These are phyloP conservation scores for Pteromalus puparum DNA, from an alignment of 1,140 invertebrate species.

Conservation along the genomic window DNA sequence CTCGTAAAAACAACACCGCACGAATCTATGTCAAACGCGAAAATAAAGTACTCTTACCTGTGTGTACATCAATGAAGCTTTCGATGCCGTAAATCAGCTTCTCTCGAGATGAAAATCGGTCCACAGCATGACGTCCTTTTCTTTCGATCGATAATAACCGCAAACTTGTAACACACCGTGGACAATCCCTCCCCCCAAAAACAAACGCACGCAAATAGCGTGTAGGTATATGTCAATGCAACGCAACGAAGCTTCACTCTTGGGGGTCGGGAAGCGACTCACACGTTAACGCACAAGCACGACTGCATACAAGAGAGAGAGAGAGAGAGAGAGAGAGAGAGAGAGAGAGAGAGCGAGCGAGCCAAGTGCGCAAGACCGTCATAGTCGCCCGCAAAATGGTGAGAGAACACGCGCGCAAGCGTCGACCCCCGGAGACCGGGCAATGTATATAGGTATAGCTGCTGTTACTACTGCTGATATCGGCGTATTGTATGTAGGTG, in stretches of 20 bases:
- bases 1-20: too few relatives aligned
- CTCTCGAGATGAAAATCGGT: not conserved
- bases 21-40: not conserved
- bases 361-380: not conserved
- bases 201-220: too few relatives aligned
- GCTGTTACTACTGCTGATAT: too few relatives aligned
- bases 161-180: too few relatives aligned
- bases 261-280: not conserved
- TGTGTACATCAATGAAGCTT: not conserved
- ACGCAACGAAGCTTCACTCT: not conserved
- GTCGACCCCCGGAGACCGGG: not conserved
- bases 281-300: not conserved
- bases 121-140: too few relatives aligned
- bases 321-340: too few relatives aligned
- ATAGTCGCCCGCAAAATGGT: not conserved
- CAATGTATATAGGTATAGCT: not conserved
- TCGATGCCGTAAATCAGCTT: not conserved
- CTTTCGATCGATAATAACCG: too few relatives aligned
- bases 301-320: too few relatives aligned
- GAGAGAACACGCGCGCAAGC: not conserved
- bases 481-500: not conserved
- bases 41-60: not conserved
- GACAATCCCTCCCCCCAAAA: too few relatives aligned
- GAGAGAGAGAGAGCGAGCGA: too few relatives aligned
- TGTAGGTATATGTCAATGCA: too few relatives aligned